Evolutionary conservation across 2,113 vertebrate genomes (phyloP), one percentile per base, ranked within the genome.

Genomic region (Ivindomyrus marchei): DNA sequence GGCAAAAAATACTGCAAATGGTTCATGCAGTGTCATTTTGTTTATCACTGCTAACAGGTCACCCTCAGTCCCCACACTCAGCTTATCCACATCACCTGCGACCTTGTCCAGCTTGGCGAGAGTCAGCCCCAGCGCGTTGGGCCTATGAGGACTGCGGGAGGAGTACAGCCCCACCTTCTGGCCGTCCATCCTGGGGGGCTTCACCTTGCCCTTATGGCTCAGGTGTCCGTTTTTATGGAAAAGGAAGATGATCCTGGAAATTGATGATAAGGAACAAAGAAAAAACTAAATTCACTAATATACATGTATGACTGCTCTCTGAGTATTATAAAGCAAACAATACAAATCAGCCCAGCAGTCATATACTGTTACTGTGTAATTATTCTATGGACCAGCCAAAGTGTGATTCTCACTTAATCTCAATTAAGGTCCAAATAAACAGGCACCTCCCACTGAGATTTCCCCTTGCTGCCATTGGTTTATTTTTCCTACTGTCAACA

Each of bases 211-310:
- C 94, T 97, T 98, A 90, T 89, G 95, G 90, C 93, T 97, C 93
- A 97, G 93, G 93, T 96, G 97, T 1, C 97, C 97, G 5, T 98
- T 98, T 94, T 97, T 97, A 91, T 98, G 97, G 93, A 98, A 98
- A 89, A 98, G 93, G 93, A 98, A 98, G 89, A 98, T 96, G 70
- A 98, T 94, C 97, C 97, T 98, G 92, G 46, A 91, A 17, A 85
- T 4, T 66, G 49, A 83, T 90, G n/a, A 70, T 87, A 45, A 58
- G 19, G 1, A 56, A 31, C 47, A 88, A 77, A 88, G 89, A 19
- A 47, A 46, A 36, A 89, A 83, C 31, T 19, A 11, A 86, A 13
- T 85, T 46, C 19, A 85, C 17, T 15, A 42, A 47, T 24, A 47
- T 24, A 85, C 42, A 24, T 47, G 19, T 47, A 85, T 31, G 31